Evolutionary conservation across 1,140 invertebrate genomes (phyloP).

Genomic region (Pissodes strobi): DNA sequence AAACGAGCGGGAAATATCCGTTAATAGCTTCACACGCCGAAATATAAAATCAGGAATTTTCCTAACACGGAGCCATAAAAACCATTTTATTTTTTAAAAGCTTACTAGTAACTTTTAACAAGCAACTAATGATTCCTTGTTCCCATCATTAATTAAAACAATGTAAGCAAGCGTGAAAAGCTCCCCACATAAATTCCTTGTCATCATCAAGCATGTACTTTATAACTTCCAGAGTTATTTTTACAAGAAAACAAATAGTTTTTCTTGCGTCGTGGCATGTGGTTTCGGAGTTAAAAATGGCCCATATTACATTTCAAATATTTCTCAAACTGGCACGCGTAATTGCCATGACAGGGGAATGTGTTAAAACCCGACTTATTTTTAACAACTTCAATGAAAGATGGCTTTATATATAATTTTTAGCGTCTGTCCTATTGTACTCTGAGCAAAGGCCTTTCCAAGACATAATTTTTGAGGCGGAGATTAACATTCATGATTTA

Average conservation of each 20-base stretch:
- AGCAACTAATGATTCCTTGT: too few relatives aligned
- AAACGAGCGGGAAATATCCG: too few relatives aligned
- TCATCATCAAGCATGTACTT: constrained; percentile 9
- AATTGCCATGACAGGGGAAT: constrained; percentile 21
- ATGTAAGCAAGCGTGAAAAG: not conserved
- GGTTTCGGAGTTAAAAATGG: constrained; percentile 16
- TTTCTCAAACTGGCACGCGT: constrained; percentile 12
- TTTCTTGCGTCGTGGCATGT: constrained; percentile 6
- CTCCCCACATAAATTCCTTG: constrained; percentile 6
- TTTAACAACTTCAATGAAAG: not conserved
- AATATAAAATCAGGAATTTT: too few relatives aligned
- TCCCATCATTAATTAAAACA: constrained; percentile 13
- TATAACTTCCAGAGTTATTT: constrained; percentile 12
- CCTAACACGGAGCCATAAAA: too few relatives aligned
- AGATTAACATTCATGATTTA: too few relatives aligned
- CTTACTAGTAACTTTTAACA: too few relatives aligned
- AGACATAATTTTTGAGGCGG: too few relatives aligned
- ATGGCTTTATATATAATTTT: constrained; percentile 1
- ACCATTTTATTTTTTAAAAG: too few relatives aligned
- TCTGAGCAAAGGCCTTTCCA: too few relatives aligned
- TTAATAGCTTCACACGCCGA: too few relatives aligned
- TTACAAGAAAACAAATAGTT: constrained; percentile 13
- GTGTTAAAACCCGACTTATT: constrained; percentile 12
- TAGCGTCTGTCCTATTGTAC: too few relatives aligned
- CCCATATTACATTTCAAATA: constrained; percentile 17